Percentiles rank a stretch among this genome's conserved stretches.
Conservation (phyloP, 2,797 vertebrate species). For the Propithecus perrieri region DNA sequence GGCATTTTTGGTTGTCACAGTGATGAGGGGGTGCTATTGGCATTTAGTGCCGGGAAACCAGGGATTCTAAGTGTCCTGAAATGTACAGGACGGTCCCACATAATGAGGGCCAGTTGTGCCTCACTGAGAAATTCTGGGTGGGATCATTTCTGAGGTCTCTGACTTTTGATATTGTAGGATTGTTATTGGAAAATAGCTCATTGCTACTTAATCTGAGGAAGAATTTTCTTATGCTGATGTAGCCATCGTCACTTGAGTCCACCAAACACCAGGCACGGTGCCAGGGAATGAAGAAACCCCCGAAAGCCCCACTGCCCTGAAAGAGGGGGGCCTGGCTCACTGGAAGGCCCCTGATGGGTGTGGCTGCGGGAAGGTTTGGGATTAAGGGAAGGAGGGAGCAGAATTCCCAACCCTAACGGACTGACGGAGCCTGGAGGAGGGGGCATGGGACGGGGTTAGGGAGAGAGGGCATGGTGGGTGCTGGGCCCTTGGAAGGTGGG, state of each 20-base stretch:
- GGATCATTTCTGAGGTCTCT: neutral
- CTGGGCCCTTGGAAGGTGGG: neutral
- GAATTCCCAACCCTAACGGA: neutral
- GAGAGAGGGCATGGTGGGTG: neutral
- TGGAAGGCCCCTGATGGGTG: neutral
- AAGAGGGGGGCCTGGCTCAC: neutral
- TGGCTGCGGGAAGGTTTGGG: neutral
- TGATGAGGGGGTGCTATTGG: neutral
- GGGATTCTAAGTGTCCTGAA: neutral
- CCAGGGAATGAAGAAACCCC: neutral
- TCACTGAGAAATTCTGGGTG: neutral
- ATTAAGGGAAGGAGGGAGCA: neutral
- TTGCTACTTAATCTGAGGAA: neutral
- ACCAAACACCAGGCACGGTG: neutral
- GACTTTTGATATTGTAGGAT: neutral
- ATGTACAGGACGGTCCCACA: neutral
- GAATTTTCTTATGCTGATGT: neutral
- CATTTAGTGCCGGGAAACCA: neutral
- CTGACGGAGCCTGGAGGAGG: neutral
- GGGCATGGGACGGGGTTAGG: rapidly evolving
- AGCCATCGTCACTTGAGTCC: neutral
- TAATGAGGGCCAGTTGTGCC: rapidly evolving
- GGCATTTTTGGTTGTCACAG: neutral
- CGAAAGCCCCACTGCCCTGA: neutral
- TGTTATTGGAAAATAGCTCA: neutral